Evolutionary conservation across 2,888 invertebrate species (phyloP), one percentile per base, ranked within the genome.

Genomic region (Cryptus viduatorius): DNA sequence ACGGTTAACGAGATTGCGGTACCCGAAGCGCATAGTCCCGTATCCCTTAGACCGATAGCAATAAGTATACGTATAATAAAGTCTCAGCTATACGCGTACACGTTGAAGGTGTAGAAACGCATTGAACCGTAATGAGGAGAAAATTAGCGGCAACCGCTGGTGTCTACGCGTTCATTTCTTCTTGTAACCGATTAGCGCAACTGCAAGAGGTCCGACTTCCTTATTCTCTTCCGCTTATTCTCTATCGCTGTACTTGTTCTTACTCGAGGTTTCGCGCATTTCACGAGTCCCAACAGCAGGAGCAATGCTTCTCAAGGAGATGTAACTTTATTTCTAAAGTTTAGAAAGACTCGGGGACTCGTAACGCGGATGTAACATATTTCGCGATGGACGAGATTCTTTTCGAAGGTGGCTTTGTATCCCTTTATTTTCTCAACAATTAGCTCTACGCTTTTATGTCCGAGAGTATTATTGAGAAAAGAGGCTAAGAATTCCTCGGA

Each of bases 121-220:
- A 88, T 87, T 85, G 86, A 88, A 88, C 87, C 83, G 86, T 88
- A 90, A 90, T 87, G 87, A 89, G 90, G 83, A 86, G 87, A 89
- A 89, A 89, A 88, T 90, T 88, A 88, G 87, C 86, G 69, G 85
- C 87, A 83, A 82, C 81, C 78, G 79, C 76, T 82, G 80, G 56
- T 37, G 37, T 77, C 80, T 73, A 16, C 42, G 77, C 86, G 75
- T 84, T 83, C 76, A 83, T 86, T 86, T 86, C 79, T 85, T 85
- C 86, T 83, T 83, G 83, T 79, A 82, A 83, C 53, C 86, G 87
- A 87, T 87, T 86, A 86, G 84, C 80, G 77, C 79, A 80, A 83
- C 83, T 67, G 65, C 64, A 65, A 37, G 83, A 50, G 53, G 68
- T 73, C 72, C 56, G 65, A 86, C 85, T 86, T 86, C 86, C 86